Evolutionary conservation across 1,140 invertebrate genomes (phyloP).

Genomic region (Sycophila sp.): DNA sequence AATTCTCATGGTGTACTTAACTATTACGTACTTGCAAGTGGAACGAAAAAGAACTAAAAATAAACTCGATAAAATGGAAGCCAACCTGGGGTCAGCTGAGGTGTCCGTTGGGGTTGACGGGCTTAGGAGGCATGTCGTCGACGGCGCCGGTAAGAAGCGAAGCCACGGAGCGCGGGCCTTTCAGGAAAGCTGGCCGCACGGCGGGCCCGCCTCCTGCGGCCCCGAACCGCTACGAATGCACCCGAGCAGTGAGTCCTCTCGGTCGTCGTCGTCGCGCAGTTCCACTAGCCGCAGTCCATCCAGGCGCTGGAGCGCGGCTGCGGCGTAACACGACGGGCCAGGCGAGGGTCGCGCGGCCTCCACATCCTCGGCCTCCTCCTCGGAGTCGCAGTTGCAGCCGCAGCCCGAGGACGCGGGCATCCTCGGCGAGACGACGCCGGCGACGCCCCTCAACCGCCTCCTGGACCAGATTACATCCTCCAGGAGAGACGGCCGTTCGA

Average conservation of each 20-base stretch:
- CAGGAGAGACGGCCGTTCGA: not conserved
- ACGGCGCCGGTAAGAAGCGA: no score
- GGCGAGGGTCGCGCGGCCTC: conserved; percentile 51
- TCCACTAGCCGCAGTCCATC: conserved; percentile 64
- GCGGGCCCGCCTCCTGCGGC: not conserved
- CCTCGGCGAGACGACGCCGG: not conserved
- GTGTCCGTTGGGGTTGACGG: no score
- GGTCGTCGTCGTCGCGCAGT: not conserved
- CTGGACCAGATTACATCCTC: not conserved
- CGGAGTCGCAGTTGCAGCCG: conserved; percentile 44
- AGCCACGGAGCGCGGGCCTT: no score
- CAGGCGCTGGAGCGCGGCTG: conserved; percentile 47
- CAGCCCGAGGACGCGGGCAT: conserved; percentile 38
- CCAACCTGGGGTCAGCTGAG: conserved; percentile 16
- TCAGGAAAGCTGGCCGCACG: no score
- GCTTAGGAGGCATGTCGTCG: no score
- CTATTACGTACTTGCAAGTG: no score
- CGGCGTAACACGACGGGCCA: conserved; percentile 35
- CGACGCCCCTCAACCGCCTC: not conserved
- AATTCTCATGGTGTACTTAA: no score
- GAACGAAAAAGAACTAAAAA: no score
- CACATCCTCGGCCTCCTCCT: conserved; percentile 65
- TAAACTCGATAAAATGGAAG: not conserved
- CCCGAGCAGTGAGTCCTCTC: not conserved
- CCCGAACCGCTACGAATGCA: not conserved